Percentiles rank a stretch among this genome's conserved stretches.
These are phyloP conservation scores for Phrixothrix hirtus DNA, from an alignment of 2,888 invertebrate species.

Conservation along the genomic window DNA sequence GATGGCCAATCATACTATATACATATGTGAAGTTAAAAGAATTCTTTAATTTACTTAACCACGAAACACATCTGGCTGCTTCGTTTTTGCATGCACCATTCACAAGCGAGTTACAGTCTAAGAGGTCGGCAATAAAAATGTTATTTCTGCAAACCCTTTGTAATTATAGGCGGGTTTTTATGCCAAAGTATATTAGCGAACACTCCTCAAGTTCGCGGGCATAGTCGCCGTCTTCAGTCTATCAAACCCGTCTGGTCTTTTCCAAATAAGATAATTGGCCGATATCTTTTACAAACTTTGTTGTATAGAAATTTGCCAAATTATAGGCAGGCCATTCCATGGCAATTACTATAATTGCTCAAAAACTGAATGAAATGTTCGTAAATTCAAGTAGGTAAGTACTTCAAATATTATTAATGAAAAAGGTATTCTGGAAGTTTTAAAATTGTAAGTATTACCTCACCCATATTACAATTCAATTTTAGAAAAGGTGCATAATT, in stretches of 20 bases:
- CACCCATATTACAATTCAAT: no score
- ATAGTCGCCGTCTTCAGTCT: conserved; percentile 7
- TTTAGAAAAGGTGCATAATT: no score
- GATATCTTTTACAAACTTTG: conserved; percentile 9
- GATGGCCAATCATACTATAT: no score
- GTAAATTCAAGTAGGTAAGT: no score
- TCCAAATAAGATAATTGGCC: conserved; percentile 20
- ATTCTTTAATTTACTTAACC: neutral
- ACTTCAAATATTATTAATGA: no score
- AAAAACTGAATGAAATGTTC: no score
- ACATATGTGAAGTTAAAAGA: no score
- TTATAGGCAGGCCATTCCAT: neutral
- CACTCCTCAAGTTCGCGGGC: conserved; percentile 33
- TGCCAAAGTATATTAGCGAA: conserved; percentile 31
- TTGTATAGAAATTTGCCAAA: neutral
- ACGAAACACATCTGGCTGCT: neutral
- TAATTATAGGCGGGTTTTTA: conserved; percentile 36
- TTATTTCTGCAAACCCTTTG: conserved; percentile 33
- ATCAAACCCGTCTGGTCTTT: conserved; percentile 15
- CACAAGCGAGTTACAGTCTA: conserved; percentile 12
- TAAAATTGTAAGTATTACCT: no score
- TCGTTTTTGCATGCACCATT: neutral
- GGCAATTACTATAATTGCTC: no score
- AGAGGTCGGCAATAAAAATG: conserved; percentile 30
- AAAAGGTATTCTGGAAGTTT: no score